Conservation (phyloP, 2,888 invertebrate genomes). For the Heteropelma amictum region DNA sequence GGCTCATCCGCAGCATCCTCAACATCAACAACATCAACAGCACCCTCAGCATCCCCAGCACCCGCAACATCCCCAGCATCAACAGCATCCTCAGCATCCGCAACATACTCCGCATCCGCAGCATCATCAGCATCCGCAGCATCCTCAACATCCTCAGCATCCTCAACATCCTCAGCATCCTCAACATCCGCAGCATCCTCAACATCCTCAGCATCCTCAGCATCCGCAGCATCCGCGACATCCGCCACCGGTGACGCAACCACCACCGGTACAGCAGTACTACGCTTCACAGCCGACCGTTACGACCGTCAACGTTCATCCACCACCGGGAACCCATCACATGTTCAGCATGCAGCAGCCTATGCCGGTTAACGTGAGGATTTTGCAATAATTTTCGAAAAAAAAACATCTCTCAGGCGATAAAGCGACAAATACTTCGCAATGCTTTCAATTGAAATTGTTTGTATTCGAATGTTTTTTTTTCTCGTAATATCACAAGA, state of each 20-base stretch:
- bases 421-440: too few species aligned
- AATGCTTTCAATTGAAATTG: too few species aligned
- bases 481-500: too few species aligned
- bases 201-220: constrained; percentile 77
- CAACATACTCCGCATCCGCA: constrained; percentile 76
- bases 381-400: background rate
- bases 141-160: constrained; percentile 63
- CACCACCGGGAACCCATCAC: constrained; percentile 74
- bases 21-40: constrained; percentile 68
- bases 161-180: constrained; percentile 74
- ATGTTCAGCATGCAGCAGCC: constrained; percentile 76
- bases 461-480: too few species aligned
- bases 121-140: constrained; percentile 73
- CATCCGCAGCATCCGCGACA: constrained; percentile 74
- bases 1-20: constrained; percentile 75
- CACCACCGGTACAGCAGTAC: constrained; percentile 79
- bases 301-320: constrained; percentile 72
- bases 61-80: constrained; percentile 74
- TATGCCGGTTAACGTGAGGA: constrained; percentile 71
- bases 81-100: constrained; percentile 74
- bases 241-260: constrained; percentile 78
- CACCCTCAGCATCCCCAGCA: constrained; percentile 68
- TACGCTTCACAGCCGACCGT: constrained; percentile 74
- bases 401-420: too few species aligned
- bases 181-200: constrained; percentile 72